Evolutionary conservation across 1,140 invertebrate genomes (phyloP), one percentile per base, ranked within the genome.

Genomic region (Alviniconcha marisindica): DNA sequence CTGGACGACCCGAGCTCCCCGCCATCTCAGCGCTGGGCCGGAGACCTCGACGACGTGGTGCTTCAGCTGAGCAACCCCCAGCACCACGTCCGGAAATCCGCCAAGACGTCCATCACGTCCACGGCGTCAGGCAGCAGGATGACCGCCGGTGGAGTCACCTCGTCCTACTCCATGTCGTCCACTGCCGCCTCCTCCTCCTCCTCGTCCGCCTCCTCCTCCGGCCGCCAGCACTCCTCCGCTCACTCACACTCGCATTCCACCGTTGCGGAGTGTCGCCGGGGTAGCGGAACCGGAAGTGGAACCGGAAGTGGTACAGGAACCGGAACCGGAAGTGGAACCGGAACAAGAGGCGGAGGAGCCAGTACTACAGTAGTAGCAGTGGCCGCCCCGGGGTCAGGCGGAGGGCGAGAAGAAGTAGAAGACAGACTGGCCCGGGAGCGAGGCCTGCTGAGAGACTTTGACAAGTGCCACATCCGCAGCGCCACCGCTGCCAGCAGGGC

Each of bases 11-110:
- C 86, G 4, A 83, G 83, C 10, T 85, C 86, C 31, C 83, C 83
- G 14, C 38, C 80, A 2, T 31, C 81, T 21, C 81, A 87, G 15
- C 77, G 66, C 18, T 87, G 86, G 86, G 36, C 63, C 18, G 44
- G 48, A 21, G 84, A 87, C 44, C 84, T 87, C 44, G 84, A 85
- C 48, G 84, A 83, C 38, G 85, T 87, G 31, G 82, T 87, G 10
- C 82, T 66, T 3, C 77, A 85, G 63, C 71, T 87, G 33, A 85
- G 84, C 66, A 85, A 87, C 71, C 86, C 86, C 3, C 74, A 83
- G 42, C 83, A 85, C 79, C 81, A 87, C 31, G 83, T 84, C n/a
- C 81, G 77, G 73, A 87, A 84, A 60, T 36, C 76, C 5, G 10
- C 60, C 38, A 69, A 73, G 28, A n/a, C n/a, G n/a, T n/a, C n/a